Conservation (phyloP, 2,113 vertebrate genomes). For the Ursus arctos region DNA sequence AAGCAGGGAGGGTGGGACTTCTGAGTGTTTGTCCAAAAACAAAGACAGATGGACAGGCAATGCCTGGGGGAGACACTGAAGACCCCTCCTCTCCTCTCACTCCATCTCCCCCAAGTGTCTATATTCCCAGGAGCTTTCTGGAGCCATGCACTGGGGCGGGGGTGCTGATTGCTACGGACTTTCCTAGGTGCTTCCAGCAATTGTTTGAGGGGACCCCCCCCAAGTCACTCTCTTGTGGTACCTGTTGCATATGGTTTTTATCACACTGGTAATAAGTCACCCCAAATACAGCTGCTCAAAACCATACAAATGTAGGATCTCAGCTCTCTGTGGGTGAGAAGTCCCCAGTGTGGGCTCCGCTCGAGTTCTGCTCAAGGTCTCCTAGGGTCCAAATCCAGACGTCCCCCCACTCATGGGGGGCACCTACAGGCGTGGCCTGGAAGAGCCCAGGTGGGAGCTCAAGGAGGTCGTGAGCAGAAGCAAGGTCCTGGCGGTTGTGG, state of each 20-base stretch:
- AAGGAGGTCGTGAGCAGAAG: rapidly evolving
- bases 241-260: too few relatives aligned
- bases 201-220: not conserved
- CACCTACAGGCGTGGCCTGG: rapidly evolving
- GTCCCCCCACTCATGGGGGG: not conserved
- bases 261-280: too few relatives aligned
- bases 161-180: not conserved
- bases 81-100: not conserved
- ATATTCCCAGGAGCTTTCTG: not conserved
- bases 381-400: rapidly evolving
- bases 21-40: not conserved
- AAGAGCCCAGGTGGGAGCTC: rapidly evolving
- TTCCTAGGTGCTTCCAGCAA: not conserved
- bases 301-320: rapidly evolving
- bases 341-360: rapidly evolving
- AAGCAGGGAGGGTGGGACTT: not conserved
- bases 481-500: rapidly evolving
- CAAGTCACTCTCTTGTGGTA: not conserved
- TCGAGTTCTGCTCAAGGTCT: not conserved
- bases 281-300: not conserved
- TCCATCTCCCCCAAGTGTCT: rapidly evolving
- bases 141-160: not conserved
- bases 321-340: not conserved
- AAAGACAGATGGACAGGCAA: rapidly evolving
- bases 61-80: not conserved